Base-by-base conservation (phyloP, 2,113 vertebrate species). In the Actinemys pallida region DNA sequence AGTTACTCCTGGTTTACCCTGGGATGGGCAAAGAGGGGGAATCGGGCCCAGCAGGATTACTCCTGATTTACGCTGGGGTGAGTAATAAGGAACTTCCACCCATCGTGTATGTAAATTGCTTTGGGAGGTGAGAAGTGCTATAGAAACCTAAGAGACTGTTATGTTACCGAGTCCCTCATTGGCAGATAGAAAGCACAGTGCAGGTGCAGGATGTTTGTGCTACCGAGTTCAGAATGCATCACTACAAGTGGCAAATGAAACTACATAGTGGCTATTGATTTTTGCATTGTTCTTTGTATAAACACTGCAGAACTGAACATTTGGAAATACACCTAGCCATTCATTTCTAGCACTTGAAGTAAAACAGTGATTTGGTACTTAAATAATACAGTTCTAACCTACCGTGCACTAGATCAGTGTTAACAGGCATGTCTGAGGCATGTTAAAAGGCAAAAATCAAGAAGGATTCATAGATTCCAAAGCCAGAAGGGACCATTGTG, bases 141-240 rank as follows among this genome's bases (percentile, higher is more conserved):
- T 75, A 59, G 25, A 65, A 5, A 0, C 1, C 29, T 3, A 27
- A 62, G 10, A 5, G 45, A 5, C 1, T 17, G 47, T 17, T 39
- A 42, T 11, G 14, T 49, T 45, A 39, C 35, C 65, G n/a, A 39
- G 16, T 20, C n/a, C 35, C 72, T 87, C 4, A 0, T 12, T 50
- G 27, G 54, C 59, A 81, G 56, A 24, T 24, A 1, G 0, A 14
- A 56, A 8, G 79, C 4, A 3, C 72, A 42, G 14, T 22, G 9
- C 79, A 4, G n/a, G 79, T 24, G 5, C 45, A 49, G 29, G 92
- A 57, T 86, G 59, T 16, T 88, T 54, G 42, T 9, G 11, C 17
- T 29, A 75, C 35, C 1, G 10, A 79, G 2, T 69, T 81, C 45
- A 86, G 50, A 39, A 47, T 69, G 27, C 20, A 56, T 25, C 42